phyloP scores from a whole-genome alignment of 2,113 vertebrate species.

The Sardina pilchardus region DNA sequence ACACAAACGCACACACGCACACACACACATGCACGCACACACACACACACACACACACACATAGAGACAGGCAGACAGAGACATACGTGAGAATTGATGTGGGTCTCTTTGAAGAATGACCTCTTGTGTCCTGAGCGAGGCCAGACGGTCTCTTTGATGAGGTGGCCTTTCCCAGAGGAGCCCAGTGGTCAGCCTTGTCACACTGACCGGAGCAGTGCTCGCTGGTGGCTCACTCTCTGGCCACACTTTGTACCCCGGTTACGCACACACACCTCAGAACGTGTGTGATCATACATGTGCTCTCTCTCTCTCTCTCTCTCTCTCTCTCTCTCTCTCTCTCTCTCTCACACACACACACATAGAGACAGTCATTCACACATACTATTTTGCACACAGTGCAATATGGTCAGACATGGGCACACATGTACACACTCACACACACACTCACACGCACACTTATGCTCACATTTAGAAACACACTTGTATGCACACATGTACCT shows the following conservation, averaged over 20 bases:
- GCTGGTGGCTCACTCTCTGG: neutral
- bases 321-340: no score
- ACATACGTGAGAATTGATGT: neutral
- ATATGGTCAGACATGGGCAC: neutral
- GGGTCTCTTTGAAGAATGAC: neutral
- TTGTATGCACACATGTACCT: neutral
- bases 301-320: no score
- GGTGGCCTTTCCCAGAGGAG: neutral
- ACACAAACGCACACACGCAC: neutral
- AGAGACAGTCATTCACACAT: neutral
- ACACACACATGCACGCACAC: neutral
- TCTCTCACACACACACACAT: neutral
- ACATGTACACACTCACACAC: neutral
- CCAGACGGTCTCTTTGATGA: constrained; percentile 2
- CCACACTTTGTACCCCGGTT: no score
- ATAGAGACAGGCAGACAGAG: neutral
- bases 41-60: neutral
- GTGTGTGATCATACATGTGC: no score
- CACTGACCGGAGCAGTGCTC: neutral
- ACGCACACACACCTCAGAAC: neutral
- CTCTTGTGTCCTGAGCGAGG: neutral
- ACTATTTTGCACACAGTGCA: neutral
- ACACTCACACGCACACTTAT: constrained; percentile 4
- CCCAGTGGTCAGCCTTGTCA: neutral
- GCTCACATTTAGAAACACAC: neutral